These are phyloP conservation scores for Albula goreensis DNA, from an alignment of 2,113 vertebrate species.

Conservation along the genomic window DNA sequence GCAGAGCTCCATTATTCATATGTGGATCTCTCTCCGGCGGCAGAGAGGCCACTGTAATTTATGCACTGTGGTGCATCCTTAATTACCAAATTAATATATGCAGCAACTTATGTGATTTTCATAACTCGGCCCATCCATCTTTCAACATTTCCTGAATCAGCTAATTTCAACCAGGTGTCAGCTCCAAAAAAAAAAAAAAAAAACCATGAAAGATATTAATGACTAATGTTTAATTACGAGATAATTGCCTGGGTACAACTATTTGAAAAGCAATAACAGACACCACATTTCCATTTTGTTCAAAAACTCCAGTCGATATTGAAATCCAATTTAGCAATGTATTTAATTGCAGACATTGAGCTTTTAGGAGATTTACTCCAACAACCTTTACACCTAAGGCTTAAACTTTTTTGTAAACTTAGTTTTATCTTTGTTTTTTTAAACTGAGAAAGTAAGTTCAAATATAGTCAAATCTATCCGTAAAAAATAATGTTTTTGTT, in stretches of 20 bases:
- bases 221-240: conserved; percentile 11
- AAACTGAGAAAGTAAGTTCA: not conserved
- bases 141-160: conserved; percentile 16
- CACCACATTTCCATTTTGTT: not conserved
- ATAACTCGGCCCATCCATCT: conserved; percentile 14
- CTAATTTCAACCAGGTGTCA: conserved; percentile 1
- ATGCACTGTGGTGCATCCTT: not conserved
- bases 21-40: not conserved
- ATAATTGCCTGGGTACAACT: conserved; percentile 9
- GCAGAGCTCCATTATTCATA: conserved; percentile 10
- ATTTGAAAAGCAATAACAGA: not conserved
- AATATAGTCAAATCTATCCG: not conserved
- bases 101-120: conserved; percentile 16
- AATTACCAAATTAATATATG: conserved; percentile 23
- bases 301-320: not conserved
- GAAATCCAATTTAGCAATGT: conserved; percentile 4
- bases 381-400: not conserved
- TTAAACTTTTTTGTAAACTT: too few species aligned
- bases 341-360: not conserved
- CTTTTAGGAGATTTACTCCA: not conserved
- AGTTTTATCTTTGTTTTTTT: not conserved
- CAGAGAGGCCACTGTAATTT: not conserved
- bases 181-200: not conserved
- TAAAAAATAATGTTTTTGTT: conserved; percentile 1
- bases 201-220: not conserved